Evolutionary conservation across 2,113 vertebrate genomes (phyloP).

Genomic region (Larimichthys crocea): DNA sequence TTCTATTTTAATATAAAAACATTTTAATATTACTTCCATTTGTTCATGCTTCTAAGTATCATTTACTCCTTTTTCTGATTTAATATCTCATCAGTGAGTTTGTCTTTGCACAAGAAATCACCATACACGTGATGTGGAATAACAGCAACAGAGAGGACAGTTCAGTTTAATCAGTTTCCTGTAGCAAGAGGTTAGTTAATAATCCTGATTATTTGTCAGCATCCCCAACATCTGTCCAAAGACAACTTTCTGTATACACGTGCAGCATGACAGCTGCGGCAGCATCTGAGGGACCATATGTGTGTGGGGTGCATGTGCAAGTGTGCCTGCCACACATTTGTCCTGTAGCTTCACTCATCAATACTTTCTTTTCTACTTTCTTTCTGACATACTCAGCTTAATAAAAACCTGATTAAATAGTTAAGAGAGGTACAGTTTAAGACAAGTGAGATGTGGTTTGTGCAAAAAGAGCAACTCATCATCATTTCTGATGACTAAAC

Average conservation of each 20-base stretch:
- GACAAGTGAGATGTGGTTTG: not conserved
- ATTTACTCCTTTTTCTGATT: not conserved
- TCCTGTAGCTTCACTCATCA: not conserved
- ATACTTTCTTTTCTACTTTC: not conserved
- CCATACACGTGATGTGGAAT: not conserved
- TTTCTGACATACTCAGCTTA: not conserved
- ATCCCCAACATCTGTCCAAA: conserved; percentile 56
- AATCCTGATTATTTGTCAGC: conserved; percentile 54
- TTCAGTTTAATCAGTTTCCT: conserved; percentile 9
- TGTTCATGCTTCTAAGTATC: not conserved
- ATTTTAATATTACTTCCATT: not conserved
- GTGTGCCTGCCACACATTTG: not conserved
- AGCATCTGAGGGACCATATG: conserved; percentile 48
- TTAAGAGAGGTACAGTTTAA: not conserved
- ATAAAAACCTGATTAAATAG: not conserved
- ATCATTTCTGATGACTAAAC: not conserved
- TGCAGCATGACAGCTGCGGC: conserved; percentile 54
- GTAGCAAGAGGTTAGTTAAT: conserved; percentile 18
- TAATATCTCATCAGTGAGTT: not conserved
- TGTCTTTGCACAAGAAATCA: not conserved
- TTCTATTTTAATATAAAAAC: too few species aligned
- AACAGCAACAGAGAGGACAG: conserved; percentile 12
- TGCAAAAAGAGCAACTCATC: not conserved
- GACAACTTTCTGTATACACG: not conserved
- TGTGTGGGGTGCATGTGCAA: not conserved